phyloP scores from a whole-genome alignment of 2,888 invertebrate genomes.

The Lasioglossum marginatum region DNA sequence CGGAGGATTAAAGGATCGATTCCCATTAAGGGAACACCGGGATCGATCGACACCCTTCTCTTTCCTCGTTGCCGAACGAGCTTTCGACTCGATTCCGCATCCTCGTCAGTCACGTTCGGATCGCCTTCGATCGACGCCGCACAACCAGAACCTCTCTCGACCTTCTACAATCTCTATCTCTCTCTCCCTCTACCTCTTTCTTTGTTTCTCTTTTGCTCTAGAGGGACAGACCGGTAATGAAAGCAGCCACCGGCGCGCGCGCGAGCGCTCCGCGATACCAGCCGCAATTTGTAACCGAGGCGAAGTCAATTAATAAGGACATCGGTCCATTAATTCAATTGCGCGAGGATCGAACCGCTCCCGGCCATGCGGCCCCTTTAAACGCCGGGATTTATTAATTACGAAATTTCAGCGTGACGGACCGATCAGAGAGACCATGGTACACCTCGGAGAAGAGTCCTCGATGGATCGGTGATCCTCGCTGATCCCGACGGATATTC shows the following conservation, averaged over 20 bases:
- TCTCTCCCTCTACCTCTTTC: not conserved
- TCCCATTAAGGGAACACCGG: not conserved
- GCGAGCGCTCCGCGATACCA: conserved; percentile 59
- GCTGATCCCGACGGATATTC: conserved; percentile 10
- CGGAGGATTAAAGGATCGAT: conserved; percentile 11
- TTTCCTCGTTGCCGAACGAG: not conserved
- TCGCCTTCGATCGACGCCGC: not conserved
- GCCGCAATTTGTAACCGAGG: conserved; percentile 76
- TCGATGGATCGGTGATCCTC: not conserved
- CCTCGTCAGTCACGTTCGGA: not conserved
- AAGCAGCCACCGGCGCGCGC: conserved; percentile 56
- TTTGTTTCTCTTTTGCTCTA: conserved; percentile 6
- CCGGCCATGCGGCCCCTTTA: conserved; percentile 14
- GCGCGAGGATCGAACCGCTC: conserved; percentile 48
- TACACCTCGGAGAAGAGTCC: not conserved
- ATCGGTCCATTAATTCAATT: conserved; percentile 77
- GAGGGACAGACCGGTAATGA: conserved; percentile 30
- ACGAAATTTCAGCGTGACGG: conserved; percentile 36
- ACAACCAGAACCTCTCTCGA: not conserved
- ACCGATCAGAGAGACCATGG: not conserved
- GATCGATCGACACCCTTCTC: conserved; percentile 10
- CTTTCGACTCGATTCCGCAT: not conserved
- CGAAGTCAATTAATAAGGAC: conserved; percentile 79
- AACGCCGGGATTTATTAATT: conserved; percentile 57
- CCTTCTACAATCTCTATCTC: not conserved